These are phyloP conservation scores for Cinclus mexicanus DNA, from an alignment of 2,113 vertebrate species.

Conservation along the genomic window DNA sequence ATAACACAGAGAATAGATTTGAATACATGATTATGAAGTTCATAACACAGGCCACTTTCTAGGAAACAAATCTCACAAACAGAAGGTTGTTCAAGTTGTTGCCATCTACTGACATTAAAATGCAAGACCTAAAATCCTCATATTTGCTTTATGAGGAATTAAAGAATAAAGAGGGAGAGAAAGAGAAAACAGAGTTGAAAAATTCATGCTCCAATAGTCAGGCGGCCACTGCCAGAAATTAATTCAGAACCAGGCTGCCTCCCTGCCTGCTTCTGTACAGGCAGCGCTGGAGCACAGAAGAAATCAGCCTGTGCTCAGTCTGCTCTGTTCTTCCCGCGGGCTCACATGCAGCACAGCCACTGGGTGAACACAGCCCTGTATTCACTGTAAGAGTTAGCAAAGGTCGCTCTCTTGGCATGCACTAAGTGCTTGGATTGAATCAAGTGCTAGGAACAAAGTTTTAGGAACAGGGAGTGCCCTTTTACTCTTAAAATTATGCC, in stretches of 20 bases:
- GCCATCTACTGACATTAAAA: not conserved
- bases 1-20: not conserved
- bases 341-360: not conserved
- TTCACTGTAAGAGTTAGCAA: not conserved
- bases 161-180: not conserved
- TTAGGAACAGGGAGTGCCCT: not conserved
- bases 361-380: not conserved
- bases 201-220: not conserved
- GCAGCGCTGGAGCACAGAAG: not conserved
- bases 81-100: not conserved
- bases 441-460: not conserved
- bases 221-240: not conserved
- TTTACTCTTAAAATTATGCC: not conserved
- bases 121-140: not conserved
- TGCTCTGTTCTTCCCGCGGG: not conserved
- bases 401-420: not conserved
- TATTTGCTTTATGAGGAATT: not conserved
- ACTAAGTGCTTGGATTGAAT: not conserved
- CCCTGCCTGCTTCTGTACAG: fast-evolving
- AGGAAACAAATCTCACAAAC: not conserved
- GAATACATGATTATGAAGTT: not conserved
- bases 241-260: not conserved
- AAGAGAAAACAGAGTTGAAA: not conserved
- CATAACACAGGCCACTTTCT: not conserved
- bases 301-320: not conserved